These are phyloP conservation scores for Tachuris rubrigastra DNA, from an alignment of 2,113 vertebrate genomes.

Conservation along the genomic window DNA sequence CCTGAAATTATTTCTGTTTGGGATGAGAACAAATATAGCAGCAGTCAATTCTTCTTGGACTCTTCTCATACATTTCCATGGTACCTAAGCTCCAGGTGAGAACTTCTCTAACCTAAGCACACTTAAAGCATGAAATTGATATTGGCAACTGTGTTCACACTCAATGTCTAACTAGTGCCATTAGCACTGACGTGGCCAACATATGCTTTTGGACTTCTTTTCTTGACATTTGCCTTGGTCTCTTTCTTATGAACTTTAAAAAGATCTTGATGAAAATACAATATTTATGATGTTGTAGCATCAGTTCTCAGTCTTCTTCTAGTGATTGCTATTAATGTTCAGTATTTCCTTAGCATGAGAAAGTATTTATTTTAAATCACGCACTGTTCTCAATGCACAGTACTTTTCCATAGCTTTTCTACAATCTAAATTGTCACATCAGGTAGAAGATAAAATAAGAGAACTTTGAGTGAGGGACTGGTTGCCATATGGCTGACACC, in stretches of 20 bases:
- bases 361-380: background rate
- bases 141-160: background rate
- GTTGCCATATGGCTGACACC: constrained; percentile 48
- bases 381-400: background rate
- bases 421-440: background rate
- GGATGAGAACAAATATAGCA: background rate
- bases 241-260: background rate
- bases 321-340: background rate
- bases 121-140: background rate
- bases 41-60: background rate
- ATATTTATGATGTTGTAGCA: background rate
- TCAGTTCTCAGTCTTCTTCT: background rate
- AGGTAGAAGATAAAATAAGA: constrained; percentile 37
- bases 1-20: background rate
- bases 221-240: background rate
- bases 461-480: background rate
- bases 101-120: background rate
- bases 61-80: background rate
- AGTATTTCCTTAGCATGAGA: background rate
- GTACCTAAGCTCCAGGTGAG: background rate
- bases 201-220: background rate
- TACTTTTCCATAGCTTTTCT: constrained; percentile 32
- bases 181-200: background rate
- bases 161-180: background rate
- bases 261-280: background rate